phyloP scores from a whole-genome alignment of 2,797 vertebrate genomes.

The Hyperoplus lanceolatus region DNA sequence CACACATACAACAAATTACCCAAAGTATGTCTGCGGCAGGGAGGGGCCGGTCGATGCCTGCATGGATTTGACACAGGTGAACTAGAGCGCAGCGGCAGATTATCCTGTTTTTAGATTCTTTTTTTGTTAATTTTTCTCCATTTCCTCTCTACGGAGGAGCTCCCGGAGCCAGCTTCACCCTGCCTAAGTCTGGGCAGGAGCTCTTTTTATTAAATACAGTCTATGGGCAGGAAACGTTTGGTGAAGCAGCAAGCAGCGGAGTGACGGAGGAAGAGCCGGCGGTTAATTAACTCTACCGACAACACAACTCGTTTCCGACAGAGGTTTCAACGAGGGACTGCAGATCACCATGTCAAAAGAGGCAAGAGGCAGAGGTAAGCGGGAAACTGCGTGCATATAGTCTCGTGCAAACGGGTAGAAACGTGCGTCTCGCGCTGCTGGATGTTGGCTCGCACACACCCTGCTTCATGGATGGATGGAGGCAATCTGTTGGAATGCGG shows the following conservation, averaged over 20 bases:
- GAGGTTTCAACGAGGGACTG: constrained; percentile 36
- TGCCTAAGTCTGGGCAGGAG: constrained; percentile 37
- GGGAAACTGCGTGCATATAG: not conserved
- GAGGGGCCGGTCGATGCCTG: constrained; percentile 42
- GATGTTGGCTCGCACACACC: constrained; percentile 56
- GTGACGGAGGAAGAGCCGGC: constrained; percentile 57
- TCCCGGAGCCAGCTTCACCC: constrained; percentile 44
- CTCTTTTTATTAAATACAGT: not conserved
- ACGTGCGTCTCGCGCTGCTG: constrained; percentile 38
- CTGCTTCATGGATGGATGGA: constrained; percentile 30
- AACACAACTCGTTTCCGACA: constrained; percentile 25
- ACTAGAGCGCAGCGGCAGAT: constrained; percentile 44
- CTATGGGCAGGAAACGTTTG: too few species aligned
- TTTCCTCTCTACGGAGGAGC: constrained; percentile 7
- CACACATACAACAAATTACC: constrained; percentile 69
- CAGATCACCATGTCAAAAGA: constrained; percentile 84
- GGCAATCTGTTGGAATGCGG: constrained; percentile 81
- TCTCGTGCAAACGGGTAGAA: constrained; percentile 77
- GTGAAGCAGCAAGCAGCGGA: constrained; percentile 57
- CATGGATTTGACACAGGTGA: constrained; percentile 60
- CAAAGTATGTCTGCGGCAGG: constrained; percentile 68
- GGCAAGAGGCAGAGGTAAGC: constrained; percentile 82
- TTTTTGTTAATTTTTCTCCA: not conserved
- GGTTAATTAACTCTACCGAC: constrained; percentile 61
- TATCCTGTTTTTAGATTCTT: not conserved